Conservation (phyloP, 2,888 invertebrate genomes). For the Drosophila rubida region DNA sequence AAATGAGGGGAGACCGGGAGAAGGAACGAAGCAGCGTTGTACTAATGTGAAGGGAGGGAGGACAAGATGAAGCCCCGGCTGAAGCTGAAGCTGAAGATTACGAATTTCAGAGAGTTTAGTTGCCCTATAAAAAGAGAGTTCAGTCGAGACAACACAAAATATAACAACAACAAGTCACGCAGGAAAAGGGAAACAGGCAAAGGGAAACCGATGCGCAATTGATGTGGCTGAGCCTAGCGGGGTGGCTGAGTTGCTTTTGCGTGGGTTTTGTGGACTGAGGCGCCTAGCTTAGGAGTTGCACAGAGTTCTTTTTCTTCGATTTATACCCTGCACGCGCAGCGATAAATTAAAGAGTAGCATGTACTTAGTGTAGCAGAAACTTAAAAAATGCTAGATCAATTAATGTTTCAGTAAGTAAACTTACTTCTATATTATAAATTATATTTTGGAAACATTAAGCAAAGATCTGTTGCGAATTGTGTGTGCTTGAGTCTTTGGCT, state of each 20-base stretch:
- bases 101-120: conserved; percentile 43
- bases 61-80: conserved; percentile 12
- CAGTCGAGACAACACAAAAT: conserved; percentile 22
- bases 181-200: neutral
- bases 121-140: conserved; percentile 40
- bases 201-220: conserved; percentile 52
- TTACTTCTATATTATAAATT: no score
- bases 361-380: no score
- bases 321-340: neutral
- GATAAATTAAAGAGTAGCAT: neutral
- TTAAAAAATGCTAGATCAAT: no score
- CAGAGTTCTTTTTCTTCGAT: neutral
- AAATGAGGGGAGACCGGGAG: conserved; percentile 12
- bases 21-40: neutral
- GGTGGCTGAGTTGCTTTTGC: conserved; percentile 1
- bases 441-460: no score
- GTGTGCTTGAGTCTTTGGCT: no score
- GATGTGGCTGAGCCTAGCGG: conserved; percentile 47
- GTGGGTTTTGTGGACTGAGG: neutral
- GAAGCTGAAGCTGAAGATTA: conserved; percentile 59
- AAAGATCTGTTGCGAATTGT: no score
- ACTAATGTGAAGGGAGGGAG: neutral
- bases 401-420: no score
- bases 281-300: conserved; percentile 21
- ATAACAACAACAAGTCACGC: conserved; percentile 7